Base-by-base conservation (phyloP, 2,797 vertebrate species). In the Hydrocynus forskahlii region DNA sequence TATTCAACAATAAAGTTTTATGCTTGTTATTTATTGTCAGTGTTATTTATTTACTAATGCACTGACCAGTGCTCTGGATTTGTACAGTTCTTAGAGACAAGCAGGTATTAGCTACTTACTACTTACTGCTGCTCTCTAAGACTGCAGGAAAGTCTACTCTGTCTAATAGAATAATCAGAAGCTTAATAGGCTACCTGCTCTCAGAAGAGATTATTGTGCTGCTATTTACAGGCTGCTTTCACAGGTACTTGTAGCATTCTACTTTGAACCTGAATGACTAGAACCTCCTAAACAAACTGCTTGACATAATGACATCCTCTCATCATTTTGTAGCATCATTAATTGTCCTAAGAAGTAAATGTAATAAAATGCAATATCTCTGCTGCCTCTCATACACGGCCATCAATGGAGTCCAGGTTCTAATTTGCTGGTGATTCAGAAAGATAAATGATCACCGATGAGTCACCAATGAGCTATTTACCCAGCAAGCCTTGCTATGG, bases 21-120 rank as follows among this genome's bases (percentile, higher is more conserved):
- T 19, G n/a, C 7, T 7, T 60, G 2, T 60, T 23, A 23, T 60
- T 57, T 57, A 21, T 7, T 8, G 2, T 23, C 35, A 35, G 35
- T 35, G 2, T 35, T 35, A 35, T 35, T 35, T 35, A 35, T 23
- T 60, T 23, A 2, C 23, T 62, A 6, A 29, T 5, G 8, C 23
- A 14, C 59, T 29, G 23, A 23, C 12, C 57, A 45, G 90, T 78
- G 79, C 7, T 55, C 52, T 83, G 87, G 83, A 77, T 66, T 62
- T 87, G 86, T 86, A 87, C 38, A 19, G 38, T 40, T 48, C 90
- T 89, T 75, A 86, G 83, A 87, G 89, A 86, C 88, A 89, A 88
- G 89, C 87, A 86, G 87, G 88, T 92, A 94, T 94, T 92, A 93
- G 90, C 85, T 89, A 89, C 90, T 88, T 16, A 29, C 60, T 63